A percentile compares a stretch with the other conserved stretches of the same genome.
These are phyloP conservation scores for Riparia riparia DNA, from an alignment of 2,113 vertebrate species.

Conservation along the genomic window DNA sequence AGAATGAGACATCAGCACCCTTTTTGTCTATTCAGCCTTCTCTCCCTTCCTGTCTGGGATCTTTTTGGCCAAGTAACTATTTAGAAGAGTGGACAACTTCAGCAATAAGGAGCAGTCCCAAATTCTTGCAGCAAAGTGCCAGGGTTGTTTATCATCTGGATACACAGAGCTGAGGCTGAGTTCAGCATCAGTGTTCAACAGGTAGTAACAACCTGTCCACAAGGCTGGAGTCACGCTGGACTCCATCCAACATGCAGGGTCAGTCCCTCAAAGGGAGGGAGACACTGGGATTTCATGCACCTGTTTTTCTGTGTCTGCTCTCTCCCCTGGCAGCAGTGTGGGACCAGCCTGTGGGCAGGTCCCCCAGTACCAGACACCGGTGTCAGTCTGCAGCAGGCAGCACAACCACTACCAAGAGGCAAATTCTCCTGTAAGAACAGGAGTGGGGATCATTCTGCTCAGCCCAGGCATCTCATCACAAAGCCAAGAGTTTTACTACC, in stretches of 20 bases:
- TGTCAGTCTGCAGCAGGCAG: background rate
- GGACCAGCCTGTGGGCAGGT: background rate
- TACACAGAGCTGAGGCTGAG: background rate
- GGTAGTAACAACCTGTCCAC: background rate
- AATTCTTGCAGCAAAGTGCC: background rate
- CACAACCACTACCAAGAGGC: background rate
- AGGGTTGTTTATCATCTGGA: background rate
- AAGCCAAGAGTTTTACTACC: constrained; percentile 22
- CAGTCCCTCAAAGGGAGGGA: background rate
- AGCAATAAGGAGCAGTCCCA: background rate
- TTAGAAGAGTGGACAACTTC: background rate
- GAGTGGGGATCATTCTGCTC: background rate
- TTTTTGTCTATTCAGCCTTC: background rate
- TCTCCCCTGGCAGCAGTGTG: background rate
- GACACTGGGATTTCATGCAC: background rate
- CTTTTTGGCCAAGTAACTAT: background rate
- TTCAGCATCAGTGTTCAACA: background rate
- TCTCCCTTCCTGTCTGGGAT: background rate
- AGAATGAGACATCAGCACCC: background rate
- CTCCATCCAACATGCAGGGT: accelerated
- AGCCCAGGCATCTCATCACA: background rate
- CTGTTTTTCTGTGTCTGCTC: background rate
- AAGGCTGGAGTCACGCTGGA: background rate
- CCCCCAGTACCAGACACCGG: background rate
- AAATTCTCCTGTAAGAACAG: background rate